A percentile compares a stretch with the other conserved stretches of the same genome.
Evolutionary conservation across 2,797 vertebrate species (phyloP).

Genomic region (Delichon dasypus): DNA sequence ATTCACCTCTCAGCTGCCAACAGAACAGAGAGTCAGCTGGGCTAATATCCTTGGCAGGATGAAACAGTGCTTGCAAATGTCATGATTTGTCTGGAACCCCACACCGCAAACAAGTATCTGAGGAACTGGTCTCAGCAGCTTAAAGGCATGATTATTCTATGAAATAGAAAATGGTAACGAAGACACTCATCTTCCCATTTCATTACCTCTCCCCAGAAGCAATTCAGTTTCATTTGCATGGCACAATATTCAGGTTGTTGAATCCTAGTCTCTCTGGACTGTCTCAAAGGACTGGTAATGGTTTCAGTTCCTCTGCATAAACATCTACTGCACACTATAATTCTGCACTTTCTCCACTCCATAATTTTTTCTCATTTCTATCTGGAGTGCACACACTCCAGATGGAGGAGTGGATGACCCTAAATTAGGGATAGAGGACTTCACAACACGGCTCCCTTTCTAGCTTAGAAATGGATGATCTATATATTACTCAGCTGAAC

Average conservation of each 20-base stretch:
- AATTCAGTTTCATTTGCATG: constrained; percentile 27
- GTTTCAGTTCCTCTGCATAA: not conserved
- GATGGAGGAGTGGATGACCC: not conserved
- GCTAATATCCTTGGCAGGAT: not conserved
- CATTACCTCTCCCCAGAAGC: constrained; percentile 23
- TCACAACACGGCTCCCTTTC: not conserved
- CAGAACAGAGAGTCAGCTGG: not conserved
- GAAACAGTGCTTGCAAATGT: not conserved
- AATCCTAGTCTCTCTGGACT: not conserved
- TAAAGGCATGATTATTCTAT: constrained; percentile 23
- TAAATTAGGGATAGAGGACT: not conserved
- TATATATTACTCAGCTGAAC: not conserved
- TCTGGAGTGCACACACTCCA: not conserved
- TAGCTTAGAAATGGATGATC: not conserved
- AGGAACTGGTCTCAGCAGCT: constrained; percentile 8
- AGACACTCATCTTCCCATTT: constrained; percentile 31
- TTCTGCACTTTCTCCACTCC: not conserved
- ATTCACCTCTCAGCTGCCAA: not conserved
- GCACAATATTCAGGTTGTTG: not conserved
- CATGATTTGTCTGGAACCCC: not conserved
- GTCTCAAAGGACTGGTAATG: not conserved
- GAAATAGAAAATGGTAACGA: constrained; percentile 41
- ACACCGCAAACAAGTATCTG: not conserved
- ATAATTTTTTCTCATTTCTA: not conserved
- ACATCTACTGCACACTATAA: not conserved